Percentiles rank a stretch among this genome's conserved stretches.
Evolutionary conservation across 2,888 invertebrate species (phyloP).

Genomic region (Lypha dubia): DNA sequence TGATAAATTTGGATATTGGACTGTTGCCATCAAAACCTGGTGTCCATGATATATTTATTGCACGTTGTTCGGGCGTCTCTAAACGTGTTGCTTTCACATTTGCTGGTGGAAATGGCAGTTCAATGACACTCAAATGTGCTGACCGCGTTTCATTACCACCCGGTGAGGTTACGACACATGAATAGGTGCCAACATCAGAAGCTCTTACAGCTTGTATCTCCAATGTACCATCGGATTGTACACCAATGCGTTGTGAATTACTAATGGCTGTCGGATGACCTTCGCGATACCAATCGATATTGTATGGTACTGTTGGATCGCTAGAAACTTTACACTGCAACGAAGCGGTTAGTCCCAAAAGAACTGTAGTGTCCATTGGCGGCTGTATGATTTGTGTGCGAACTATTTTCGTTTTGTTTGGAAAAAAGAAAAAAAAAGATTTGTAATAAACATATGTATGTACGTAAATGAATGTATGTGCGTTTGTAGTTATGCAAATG

Average conservation of each 20-base stretch:
- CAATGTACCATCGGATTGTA: conserved; percentile 92
- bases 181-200: conserved; percentile 96
- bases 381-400: conserved; percentile 97
- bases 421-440: conserved; percentile 35
- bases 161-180: conserved; percentile 93
- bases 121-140: conserved; percentile 94
- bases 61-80: conserved; percentile 88
- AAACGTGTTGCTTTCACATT: conserved; percentile 90
- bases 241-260: conserved; percentile 88
- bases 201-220: conserved; percentile 95
- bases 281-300: conserved; percentile 95
- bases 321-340: conserved; percentile 97
- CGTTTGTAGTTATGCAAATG: too few relatives aligned
- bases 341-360: conserved; percentile 96
- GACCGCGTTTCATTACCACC: conserved; percentile 96
- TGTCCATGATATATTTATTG: conserved; percentile 96
- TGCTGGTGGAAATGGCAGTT: conserved; percentile 96
- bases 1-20: conserved; percentile 94
- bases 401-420: conserved; percentile 85
- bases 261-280: conserved; percentile 87
- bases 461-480: too few relatives aligned
- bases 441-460: conserved; percentile 14
- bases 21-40: conserved; percentile 99
- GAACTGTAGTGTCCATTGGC: conserved; percentile 94
- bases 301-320: conserved; percentile 93